A percentile compares a stretch with the other conserved stretches of the same genome.
Conservation (phyloP, 23 tunicate genomes). For the Trididemnum clinides region DNA sequence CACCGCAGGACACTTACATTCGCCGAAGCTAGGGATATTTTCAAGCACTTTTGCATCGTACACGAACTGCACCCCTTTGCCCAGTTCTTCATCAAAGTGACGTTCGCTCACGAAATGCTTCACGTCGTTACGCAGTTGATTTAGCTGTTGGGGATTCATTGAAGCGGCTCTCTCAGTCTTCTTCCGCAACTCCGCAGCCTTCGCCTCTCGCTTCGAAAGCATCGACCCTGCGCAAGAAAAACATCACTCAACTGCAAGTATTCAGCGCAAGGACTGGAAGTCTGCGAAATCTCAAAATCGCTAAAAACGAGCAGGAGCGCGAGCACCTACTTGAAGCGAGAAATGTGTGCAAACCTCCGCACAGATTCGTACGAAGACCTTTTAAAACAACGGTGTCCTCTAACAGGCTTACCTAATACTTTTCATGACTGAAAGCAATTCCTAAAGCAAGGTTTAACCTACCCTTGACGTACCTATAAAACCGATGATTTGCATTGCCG, state of each 20-base stretch:
- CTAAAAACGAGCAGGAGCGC: no score
- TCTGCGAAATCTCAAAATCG: no score
- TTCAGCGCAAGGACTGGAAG: no score
- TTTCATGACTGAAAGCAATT: no score
- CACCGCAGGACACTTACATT: slow-evolving; percentile 47
- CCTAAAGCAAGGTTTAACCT: no score
- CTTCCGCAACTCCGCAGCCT: slow-evolving; percentile 34
- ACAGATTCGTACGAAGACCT: no score
- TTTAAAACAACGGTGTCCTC: no score
- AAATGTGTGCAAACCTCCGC: no score
- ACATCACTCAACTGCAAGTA: neutral
- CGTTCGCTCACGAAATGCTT: slow-evolving; percentile 62
- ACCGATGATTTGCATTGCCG: no score
- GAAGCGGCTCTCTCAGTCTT: slow-evolving; percentile 46
- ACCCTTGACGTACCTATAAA: no score
- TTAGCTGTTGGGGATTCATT: slow-evolving; percentile 53
- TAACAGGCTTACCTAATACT: no score
- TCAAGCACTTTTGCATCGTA: slow-evolving; percentile 1
- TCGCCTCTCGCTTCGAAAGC: slow-evolving; percentile 39
- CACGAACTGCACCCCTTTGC: slow-evolving; percentile 30
- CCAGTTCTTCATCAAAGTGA: slow-evolving; percentile 56
- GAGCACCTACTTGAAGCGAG: no score
- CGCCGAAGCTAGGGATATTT: slow-evolving; percentile 35
- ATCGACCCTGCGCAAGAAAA: slow-evolving; percentile 8
- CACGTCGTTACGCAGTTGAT: slow-evolving; percentile 43